Evolutionary conservation across 1,140 invertebrate species (phyloP), one percentile per base, ranked within the genome.

Genomic region (Micrasema minimum): DNA sequence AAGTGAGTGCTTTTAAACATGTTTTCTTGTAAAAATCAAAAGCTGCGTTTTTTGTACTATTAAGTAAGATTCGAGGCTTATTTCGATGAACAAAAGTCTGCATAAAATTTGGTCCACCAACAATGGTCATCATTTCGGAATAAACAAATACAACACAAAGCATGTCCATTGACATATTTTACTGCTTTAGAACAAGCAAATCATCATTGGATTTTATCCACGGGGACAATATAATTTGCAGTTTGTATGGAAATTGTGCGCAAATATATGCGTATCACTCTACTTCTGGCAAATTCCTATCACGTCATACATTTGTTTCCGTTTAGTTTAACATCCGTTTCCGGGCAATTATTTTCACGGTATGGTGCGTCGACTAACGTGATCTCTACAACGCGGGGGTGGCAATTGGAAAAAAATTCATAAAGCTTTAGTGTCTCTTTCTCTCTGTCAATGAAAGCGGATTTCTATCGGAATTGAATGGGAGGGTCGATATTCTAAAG

Each of bases 301-400:
- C 18, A 18, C 38, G 26, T 45, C 31, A 51, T 26, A 61, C 26
- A 31, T 69, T 62, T 50, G 59, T 46, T 71, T 69, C 65, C 69
- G 65, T 74, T 74, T 69, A 66, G 48, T 46, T 45, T 66, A 71
- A 46, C 72, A 68, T 71, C 72, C 69, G 65, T 68, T 74, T 74
- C 72, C 72, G 55, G 72, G 46, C 72, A 74, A 74, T 74, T 74
- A 74, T 74, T 74, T 74, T 71, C 48, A 74, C 57, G 72, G 59
- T 67, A 35, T 46, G 64, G 38, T 68, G 67, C 50, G 61, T 61
- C 46, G 37, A 55, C 51, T 67, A 59, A 69, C 65, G 71, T 45
- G 43, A 69, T 64, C 57, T 72, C 50, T 53, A 48, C 37, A 55
- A 69, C 26, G 38, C 59, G 43, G 45, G 59, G 41, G 59, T 14